Evolutionary conservation across 2,113 vertebrate genomes (phyloP), one percentile per base, ranked within the genome.

Genomic region (Spilogale gracilis): DNA sequence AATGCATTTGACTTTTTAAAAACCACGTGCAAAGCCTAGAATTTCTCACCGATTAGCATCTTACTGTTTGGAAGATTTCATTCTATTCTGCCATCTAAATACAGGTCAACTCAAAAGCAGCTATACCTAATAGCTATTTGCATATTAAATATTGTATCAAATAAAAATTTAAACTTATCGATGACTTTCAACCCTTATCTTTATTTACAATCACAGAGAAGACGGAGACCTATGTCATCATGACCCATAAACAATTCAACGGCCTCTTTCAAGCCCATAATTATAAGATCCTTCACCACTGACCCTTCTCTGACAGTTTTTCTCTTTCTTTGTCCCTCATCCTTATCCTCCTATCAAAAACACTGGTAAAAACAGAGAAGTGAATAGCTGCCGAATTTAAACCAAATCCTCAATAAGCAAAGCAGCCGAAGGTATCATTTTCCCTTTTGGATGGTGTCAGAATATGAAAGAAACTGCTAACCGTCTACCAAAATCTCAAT

Each of bases 331-430:
- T 43, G n/a, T 2, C 23, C 21, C 8, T 54, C 9, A 20, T 9
- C 48, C 84, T 89, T 88, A 58, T 81, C 18, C 61, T 89, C 94
- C 43, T 61, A 54, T 79, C 45, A 90, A 63, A 96, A 92, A 1
- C 30, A n/a, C 10, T n/a, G 71, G 54, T 7, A 50, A 61, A 85
- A 79, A 74, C 63, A 85, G 61, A 93, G 43, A 43, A 52, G 5
- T 81, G 20, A 71, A 80, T 54, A 69, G 17, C 38, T 56, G 27
- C 38, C 54, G 61, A 3, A 73, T 74, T 81, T 84, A 45, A 93
- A 74, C 25, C 48, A 96, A 96, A 82, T 54, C 12, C 5, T 89
- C 87, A 27, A 48, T 76, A 81, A 95, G 50, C 84, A 95, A 96
- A 80, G 74, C 23, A 90, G 17, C 54, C 78, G 17, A 93, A 92